Conservation (phyloP, 2,888 invertebrate species). For the Volucella bombylans region DNA sequence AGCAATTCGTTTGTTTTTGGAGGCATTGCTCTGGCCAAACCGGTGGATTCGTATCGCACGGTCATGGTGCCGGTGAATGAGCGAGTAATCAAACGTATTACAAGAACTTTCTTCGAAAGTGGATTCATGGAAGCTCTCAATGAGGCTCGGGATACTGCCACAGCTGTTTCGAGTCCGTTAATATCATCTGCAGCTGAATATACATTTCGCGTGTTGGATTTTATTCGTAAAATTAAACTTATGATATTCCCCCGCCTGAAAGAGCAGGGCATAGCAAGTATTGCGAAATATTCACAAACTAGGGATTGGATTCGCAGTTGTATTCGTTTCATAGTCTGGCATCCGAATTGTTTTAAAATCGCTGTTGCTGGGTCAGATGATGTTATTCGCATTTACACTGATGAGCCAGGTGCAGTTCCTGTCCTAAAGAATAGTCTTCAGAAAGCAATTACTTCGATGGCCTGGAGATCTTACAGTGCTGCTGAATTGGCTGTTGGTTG, state of each 20-base stretch:
- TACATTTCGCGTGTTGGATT: constrained; percentile 84
- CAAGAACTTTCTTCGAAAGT: constrained; percentile 89
- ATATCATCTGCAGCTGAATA: constrained; percentile 84
- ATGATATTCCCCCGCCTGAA: constrained; percentile 85
- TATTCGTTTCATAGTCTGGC: constrained; percentile 93
- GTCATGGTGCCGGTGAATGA: constrained; percentile 87
- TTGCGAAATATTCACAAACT: constrained; percentile 83
- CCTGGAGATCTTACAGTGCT: constrained; percentile 92
- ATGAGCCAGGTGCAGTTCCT: constrained; percentile 86
- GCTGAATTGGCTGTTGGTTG: constrained; percentile 95
- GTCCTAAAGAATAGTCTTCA: constrained; percentile 84
- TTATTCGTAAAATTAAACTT: constrained; percentile 84
- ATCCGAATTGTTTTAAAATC: constrained; percentile 91
- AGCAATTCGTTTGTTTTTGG: constrained; percentile 81
- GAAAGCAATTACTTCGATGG: constrained; percentile 90
- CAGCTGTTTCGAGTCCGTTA: constrained; percentile 80
- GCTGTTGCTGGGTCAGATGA: constrained; percentile 95
- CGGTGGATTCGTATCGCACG: constrained; percentile 83
- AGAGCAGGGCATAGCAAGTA: constrained; percentile 80
- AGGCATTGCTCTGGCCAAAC: constrained; percentile 80
- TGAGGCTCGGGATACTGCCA: constrained; percentile 84
- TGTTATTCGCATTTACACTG: constrained; percentile 90
- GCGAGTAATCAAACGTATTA: constrained; percentile 88
- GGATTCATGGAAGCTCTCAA: constrained; percentile 88
- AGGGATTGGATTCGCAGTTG: constrained; percentile 86